Evolutionary conservation across 2,888 invertebrate species (phyloP), one percentile per base, ranked within the genome.

Genomic region (Gnatocerus cornutus): DNA sequence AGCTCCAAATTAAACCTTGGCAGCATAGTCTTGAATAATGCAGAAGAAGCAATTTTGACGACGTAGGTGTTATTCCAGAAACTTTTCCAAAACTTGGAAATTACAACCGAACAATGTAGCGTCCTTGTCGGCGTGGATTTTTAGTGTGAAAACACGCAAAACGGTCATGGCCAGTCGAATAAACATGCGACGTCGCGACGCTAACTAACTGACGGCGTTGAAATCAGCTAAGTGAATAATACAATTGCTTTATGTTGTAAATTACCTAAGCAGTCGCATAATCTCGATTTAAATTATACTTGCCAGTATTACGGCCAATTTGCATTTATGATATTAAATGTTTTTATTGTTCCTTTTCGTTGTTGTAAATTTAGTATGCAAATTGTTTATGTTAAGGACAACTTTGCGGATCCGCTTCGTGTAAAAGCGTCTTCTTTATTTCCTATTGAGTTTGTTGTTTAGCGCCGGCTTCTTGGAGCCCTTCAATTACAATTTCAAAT

Each of bases 241-340:
- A 71, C 68, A 71, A 71, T 71, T 69, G 69, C 58, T 67, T 69
- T 66, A 65, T 58, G 66, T 66, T 69, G 66, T 58, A 67, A 70
- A 66, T 70, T 66, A 70, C 58, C 55, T 62, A 67, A 67, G 56
- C 55, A 67, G 66, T 52, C 50, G 64, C 68, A 68, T 68, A 68
- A 68, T 68, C 62, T 66, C 67, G 56, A 70, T 70, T 66, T 70
- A 66, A 69, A 73, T 64, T 66, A 62, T 68, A 68, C 64, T 68
- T 70, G 58, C 59, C 72, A 61, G 56, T 65, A 68, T 69, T 72
- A 68, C 67, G 65, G 61, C 61, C 67, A 74, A 76, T 76, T 76
- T 76, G 72, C 74, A 76, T 76, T 76, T 66, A 68, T 65, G 65
- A 39, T 63, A 65, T 45, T 65, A 56, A 45, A 56, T 55, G 65